Conservation (phyloP, 2,113 vertebrate genomes). For the Oncorhynchus keta region DNA sequence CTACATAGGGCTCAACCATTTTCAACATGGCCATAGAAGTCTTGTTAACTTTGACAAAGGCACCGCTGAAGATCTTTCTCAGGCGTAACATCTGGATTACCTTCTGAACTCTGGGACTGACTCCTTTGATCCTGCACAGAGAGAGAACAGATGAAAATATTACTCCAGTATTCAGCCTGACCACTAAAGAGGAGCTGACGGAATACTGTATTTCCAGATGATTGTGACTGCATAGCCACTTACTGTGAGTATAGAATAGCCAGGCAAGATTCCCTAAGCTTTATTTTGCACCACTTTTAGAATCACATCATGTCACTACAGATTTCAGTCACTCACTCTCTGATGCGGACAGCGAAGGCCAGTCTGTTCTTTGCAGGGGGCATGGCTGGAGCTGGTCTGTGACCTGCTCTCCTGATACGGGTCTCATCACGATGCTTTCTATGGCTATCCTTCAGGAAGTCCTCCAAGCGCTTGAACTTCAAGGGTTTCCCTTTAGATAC, state of each 20-base stretch:
- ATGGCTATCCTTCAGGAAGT: slow-evolving; percentile 80
- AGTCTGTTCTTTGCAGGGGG: slow-evolving; percentile 77
- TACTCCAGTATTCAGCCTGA: too few species aligned
- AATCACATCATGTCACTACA: not conserved
- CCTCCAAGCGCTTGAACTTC: slow-evolving; percentile 86
- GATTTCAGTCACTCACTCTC: slow-evolving; percentile 72
- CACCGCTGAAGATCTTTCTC: slow-evolving; percentile 85
- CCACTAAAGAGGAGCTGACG: too few species aligned
- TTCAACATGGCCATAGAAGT: slow-evolving; percentile 77
- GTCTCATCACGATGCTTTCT: slow-evolving; percentile 73
- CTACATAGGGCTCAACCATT: slow-evolving; percentile 87
- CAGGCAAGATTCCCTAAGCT: not conserved
- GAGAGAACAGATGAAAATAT: not conserved
- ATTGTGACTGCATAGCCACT: too few species aligned
- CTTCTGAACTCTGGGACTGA: slow-evolving; percentile 76
- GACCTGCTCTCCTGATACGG: slow-evolving; percentile 72
- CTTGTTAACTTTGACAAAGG: slow-evolving; percentile 83
- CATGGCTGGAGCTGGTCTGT: slow-evolving; percentile 60
- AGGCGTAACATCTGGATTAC: slow-evolving; percentile 79
- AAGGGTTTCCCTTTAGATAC: slow-evolving; percentile 76
- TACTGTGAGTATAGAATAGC: not conserved
- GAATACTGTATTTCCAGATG: too few species aligned
- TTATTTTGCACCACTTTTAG: not conserved
- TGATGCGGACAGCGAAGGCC: slow-evolving; percentile 83
- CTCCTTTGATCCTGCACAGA: slow-evolving; percentile 80